Evolutionary conservation across 2,113 vertebrate species (phyloP), one percentile per base, ranked within the genome.

Genomic region (Semnopithecus entellus): DNA sequence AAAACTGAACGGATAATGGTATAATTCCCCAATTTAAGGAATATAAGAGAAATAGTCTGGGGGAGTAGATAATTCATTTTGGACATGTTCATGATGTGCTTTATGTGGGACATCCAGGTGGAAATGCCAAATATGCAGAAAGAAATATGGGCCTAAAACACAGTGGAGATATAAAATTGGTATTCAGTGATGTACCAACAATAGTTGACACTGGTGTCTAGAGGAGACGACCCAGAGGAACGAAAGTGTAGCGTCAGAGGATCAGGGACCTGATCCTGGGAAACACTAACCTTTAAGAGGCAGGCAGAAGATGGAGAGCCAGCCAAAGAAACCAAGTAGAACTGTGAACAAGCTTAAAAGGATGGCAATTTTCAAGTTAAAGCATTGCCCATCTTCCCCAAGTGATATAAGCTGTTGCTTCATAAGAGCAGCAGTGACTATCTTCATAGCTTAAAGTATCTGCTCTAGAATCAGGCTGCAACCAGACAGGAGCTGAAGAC

Each of bases 401-500:
- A 38, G 52, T 86, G 66, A 72, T 45, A 88, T 22, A 80, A 85
- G 35, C 70, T 68, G 68, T 18, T 59, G 83, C 84, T 95, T 90
- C 48, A 18, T 57, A 79, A 70, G 55, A 91, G 6, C 52, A 93
- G 79, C 32, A 90, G 3, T 23, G 66, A 95, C 6, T 86, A 79
- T 52, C 68, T 84, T 84, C 43, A 87, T 3, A 35, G 45, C 59
- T 64, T 64, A 18, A 90, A 81, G 81, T 23, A 79, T 75, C 76
- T 76, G 64, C 90, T 96, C 50, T 75, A 89, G 76, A 88, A 79
- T 86, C 35, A 88, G 66, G 59, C 73, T 89, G 48, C n/a, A 88
- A 82, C 45, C 78, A 96, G 79, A 81, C 61, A 95, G n/a, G 38
- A 35, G 40, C 88, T 66, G 73, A 97, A 95, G 45, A 93, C 2